Percentiles rank a stretch among this genome's conserved stretches.
Evolutionary conservation across 2,888 invertebrate species (phyloP).

Genomic region (Camponotus fellah): DNA sequence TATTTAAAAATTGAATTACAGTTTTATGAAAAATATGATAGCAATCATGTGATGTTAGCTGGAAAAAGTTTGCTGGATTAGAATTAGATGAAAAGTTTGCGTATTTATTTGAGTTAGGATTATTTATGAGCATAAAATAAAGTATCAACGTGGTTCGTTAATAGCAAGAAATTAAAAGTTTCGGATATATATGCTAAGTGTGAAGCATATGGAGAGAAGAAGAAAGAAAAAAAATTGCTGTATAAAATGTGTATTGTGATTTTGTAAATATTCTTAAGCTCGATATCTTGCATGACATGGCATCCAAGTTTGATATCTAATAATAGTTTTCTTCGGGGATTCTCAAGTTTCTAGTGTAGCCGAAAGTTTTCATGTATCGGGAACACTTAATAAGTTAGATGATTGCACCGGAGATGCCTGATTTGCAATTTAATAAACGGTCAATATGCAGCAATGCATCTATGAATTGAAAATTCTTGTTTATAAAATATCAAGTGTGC

Average conservation of each 20-base stretch:
- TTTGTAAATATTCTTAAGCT: constrained; percentile 40
- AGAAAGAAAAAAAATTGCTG: not conserved
- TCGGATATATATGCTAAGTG: not conserved
- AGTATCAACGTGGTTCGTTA: not conserved
- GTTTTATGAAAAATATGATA: not conserved
- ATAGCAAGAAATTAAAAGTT: constrained; percentile 18
- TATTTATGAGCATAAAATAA: constrained; percentile 2
- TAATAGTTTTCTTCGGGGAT: constrained; percentile 58
- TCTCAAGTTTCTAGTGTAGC: constrained; percentile 29
- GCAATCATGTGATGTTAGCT: not conserved
- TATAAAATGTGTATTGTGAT: constrained; percentile 19
- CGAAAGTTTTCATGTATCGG: constrained; percentile 60
- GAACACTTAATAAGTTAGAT: constrained; percentile 61
- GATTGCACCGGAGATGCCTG: constrained; percentile 37
- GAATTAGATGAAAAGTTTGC: constrained; percentile 18
- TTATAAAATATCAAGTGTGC: constrained; percentile 7
- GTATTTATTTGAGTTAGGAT: not conserved
- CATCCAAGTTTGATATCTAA: constrained; percentile 59
- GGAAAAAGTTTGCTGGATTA: not conserved
- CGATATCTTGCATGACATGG: constrained; percentile 14
- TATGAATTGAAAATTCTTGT: constrained; percentile 27
- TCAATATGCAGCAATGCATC: constrained; percentile 1
- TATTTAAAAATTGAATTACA: not conserved
- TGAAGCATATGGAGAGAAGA: not conserved
- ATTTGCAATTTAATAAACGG: constrained; percentile 51